These are phyloP conservation scores for Cyphomyrus discorhynchus DNA, from an alignment of 2,113 vertebrate species.

Conservation along the genomic window DNA sequence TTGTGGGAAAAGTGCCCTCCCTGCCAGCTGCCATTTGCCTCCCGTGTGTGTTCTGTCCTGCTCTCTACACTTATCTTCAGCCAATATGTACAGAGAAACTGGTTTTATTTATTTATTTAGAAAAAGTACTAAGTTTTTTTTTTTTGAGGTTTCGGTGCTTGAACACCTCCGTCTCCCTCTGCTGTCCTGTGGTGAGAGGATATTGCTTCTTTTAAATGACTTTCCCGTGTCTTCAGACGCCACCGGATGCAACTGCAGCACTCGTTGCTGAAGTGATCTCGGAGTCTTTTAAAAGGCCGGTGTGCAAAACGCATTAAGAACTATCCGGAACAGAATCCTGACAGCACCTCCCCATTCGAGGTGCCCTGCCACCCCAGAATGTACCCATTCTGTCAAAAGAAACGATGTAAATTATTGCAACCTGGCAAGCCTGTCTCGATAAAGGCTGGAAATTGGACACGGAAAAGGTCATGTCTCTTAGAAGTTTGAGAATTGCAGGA, in stretches of 20 bases:
- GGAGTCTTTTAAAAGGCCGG: neutral
- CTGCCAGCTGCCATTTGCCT: neutral
- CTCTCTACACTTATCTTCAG: neutral
- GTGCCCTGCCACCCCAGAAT: slow-evolving; percentile 16
- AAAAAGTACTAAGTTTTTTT: too few species aligned
- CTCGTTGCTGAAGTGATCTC: neutral
- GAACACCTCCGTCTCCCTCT: neutral
- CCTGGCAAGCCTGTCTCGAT: slow-evolving; percentile 24
- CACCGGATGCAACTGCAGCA: neutral
- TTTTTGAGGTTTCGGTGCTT: neutral
- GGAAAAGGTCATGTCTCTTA: slow-evolving; percentile 26
- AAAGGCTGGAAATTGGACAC: slow-evolving; percentile 23
- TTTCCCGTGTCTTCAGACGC: neutral
- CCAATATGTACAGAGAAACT: neutral
- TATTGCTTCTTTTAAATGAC: neutral
- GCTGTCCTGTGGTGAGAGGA: neutral
- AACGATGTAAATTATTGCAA: slow-evolving; percentile 13
- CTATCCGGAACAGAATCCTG: neutral
- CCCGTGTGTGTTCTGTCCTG: neutral
- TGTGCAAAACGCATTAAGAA: neutral
- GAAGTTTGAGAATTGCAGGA: slow-evolving; percentile 37
- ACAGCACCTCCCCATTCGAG: neutral
- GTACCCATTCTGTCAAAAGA: slow-evolving; percentile 26
- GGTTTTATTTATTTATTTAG: neutral
- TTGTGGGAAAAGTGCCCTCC: neutral